phyloP scores from a whole-genome alignment of 1,140 invertebrate species.

The Nylanderia fulva region DNA sequence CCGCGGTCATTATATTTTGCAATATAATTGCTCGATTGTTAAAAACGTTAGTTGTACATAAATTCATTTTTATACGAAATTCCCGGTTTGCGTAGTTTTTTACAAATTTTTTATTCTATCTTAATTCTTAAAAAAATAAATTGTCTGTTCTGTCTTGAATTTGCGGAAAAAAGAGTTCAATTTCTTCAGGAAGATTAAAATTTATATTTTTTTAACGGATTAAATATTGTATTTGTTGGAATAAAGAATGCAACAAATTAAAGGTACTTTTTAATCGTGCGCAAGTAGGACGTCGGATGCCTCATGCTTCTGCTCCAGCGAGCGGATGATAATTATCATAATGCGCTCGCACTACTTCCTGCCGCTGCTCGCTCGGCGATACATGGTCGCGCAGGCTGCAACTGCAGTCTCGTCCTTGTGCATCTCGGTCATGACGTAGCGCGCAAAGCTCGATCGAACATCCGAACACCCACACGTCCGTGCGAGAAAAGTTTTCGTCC shows the following conservation, averaged over 20 bases:
- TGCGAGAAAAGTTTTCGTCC: conserved; percentile 34
- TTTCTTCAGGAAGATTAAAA: background rate
- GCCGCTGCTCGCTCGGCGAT: conserved; percentile 20
- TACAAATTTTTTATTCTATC: background rate
- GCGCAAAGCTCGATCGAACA: conserved; percentile 58
- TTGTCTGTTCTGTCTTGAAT: background rate
- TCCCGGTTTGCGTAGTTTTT: background rate
- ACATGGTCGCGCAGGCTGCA: conserved; percentile 34
- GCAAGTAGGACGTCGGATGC: conserved; percentile 20
- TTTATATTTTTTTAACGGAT: background rate
- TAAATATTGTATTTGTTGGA: background rate
- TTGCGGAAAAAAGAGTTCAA: background rate
- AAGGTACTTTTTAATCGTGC: conserved; percentile 49
- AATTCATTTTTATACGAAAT: background rate
- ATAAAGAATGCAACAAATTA: background rate
- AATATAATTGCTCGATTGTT: background rate
- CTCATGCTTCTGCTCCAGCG: conserved; percentile 30
- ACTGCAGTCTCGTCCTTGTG: conserved; percentile 61
- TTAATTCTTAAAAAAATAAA: conserved; percentile 8
- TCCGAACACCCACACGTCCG: conserved; percentile 55
- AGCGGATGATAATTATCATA: conserved; percentile 66
- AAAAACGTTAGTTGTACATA: background rate
- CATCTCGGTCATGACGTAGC: conserved; percentile 62
- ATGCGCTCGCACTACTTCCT: conserved; percentile 59
- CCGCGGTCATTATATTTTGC: background rate